Evolutionary conservation across 2,888 invertebrate genomes (phyloP), one percentile per base, ranked within the genome.

Genomic region (Cacoxenus indagator): DNA sequence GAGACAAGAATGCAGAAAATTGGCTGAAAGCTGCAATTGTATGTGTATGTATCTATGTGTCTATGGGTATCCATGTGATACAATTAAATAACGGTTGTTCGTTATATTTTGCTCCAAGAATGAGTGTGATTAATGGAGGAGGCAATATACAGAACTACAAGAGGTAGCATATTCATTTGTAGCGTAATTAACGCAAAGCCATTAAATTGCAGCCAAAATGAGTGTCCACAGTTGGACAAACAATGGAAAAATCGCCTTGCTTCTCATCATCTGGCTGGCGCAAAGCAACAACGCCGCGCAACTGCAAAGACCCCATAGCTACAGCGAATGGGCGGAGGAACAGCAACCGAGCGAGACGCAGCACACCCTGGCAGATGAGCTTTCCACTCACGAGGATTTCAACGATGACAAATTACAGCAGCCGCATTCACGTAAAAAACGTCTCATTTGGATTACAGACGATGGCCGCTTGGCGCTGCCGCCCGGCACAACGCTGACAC

Each of bases 401-500:
- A 54, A 76, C 14, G 81, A 81, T 64, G 68, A 64, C 19, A 67
- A 75, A 65, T 68, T 78, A 67, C 76, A 78, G 48, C 78, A 82
- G 75, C 61, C 91, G 45, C 94, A 94, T 88, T 93, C 93, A 48
- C 90, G 95, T 71, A 93, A 94, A 86, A 95, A 96, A 86, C 91
- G 95, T 82, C 90, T 96, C 77, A 89, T 96, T 54, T 95, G 95
- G 95, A 91, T 96, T 73, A 95, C 95, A 9, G 93, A 94, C 74
- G 95, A 95, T 85, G 95, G 95, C 1, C 90, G 95, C 5, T 88
- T 96, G 79, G 95, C 95, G 0, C 85, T 96, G 75, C 96, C 96
- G 1, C 96, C 95, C 0, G 95, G 95, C 54, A 95, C 95, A 0
- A 90, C 93, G 2, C 90, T 96, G 88, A 91, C 93, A 27, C 93